Evolutionary conservation across 1,140 invertebrate genomes (phyloP).

Genomic region (Charaxes varanes): DNA sequence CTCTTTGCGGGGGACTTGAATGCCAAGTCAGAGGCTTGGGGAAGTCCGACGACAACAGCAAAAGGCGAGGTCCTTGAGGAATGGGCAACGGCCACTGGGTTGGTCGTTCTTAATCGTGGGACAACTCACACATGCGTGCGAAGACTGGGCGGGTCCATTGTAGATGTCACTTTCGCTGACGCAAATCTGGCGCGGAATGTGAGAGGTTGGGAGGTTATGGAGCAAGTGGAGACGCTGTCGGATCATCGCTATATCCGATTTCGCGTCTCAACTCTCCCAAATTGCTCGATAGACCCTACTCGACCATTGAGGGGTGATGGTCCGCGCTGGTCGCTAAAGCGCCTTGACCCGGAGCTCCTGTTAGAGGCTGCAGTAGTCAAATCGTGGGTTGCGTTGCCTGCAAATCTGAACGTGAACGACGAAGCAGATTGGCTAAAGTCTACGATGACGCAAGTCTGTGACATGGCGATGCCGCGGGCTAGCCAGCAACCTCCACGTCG

Average conservation of each 20-base stretch:
- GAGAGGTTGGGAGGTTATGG: not conserved
- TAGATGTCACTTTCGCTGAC: not conserved
- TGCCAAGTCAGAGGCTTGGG: conserved; percentile 9
- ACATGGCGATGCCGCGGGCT: not conserved
- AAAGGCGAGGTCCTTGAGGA: not conserved
- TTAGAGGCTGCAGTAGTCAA: not conserved
- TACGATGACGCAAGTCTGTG: conserved; percentile 1
- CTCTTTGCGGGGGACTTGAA: no score
- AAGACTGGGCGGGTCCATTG: not conserved
- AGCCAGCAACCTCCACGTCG: not conserved
- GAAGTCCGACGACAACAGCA: not conserved
- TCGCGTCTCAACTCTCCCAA: no score
- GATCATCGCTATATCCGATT: conserved; percentile 4
- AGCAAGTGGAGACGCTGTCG: not conserved
- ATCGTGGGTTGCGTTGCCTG: not conserved
- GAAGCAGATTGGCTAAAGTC: not conserved
- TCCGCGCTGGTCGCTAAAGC: no score
- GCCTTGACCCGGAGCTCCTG: not conserved
- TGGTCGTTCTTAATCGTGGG: not conserved
- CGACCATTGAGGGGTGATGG: no score
- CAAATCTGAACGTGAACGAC: not conserved
- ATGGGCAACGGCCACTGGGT: not conserved
- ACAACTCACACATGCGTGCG: conserved; percentile 1
- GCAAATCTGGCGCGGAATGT: not conserved
- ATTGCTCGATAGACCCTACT: no score